Evolutionary conservation across 2,113 vertebrate species (phyloP).

Genomic region (Hirundichthys speculiger): DNA sequence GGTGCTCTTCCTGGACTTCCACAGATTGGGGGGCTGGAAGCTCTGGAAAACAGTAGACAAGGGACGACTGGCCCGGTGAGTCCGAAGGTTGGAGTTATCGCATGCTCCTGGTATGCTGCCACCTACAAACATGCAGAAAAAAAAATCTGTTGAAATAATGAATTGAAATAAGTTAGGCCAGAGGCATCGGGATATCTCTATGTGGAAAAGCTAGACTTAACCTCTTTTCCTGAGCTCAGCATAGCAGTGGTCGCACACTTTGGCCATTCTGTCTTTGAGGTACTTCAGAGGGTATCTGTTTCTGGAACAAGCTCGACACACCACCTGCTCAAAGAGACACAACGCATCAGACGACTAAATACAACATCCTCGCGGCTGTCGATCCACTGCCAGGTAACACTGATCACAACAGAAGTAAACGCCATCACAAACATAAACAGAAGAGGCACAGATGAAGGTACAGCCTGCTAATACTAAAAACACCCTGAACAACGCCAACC

Average conservation of each 20-base stretch:
- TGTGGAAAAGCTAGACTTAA: constrained; percentile 32
- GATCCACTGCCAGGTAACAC: not conserved
- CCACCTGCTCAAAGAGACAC: constrained; percentile 81
- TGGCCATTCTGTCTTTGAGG: constrained; percentile 93
- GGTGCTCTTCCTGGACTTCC: constrained; percentile 90
- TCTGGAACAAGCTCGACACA: constrained; percentile 93
- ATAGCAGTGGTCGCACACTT: constrained; percentile 95
- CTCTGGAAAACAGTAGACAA: constrained; percentile 95
- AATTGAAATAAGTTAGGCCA: not conserved
- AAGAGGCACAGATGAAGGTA: not conserved
- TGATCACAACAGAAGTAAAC: not conserved
- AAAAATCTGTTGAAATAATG: not conserved
- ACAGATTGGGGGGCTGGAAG: constrained; percentile 89
- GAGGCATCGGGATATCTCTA: not conserved
- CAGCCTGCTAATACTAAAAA: not conserved
- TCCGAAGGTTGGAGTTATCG: constrained; percentile 77
- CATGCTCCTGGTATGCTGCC: constrained; percentile 66
- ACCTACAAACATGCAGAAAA: constrained; percentile 53
- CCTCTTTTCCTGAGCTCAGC: constrained; percentile 90
- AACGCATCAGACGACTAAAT: not conserved
- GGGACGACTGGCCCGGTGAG: constrained; percentile 84
- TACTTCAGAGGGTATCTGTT: constrained; percentile 97
- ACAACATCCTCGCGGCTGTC: not conserved
- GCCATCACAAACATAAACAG: not conserved
- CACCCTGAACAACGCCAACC: not conserved